Evolutionary conservation across 2,113 vertebrate genomes (phyloP), one percentile per base, ranked within the genome.

Genomic region (Cololabis saira): DNA sequence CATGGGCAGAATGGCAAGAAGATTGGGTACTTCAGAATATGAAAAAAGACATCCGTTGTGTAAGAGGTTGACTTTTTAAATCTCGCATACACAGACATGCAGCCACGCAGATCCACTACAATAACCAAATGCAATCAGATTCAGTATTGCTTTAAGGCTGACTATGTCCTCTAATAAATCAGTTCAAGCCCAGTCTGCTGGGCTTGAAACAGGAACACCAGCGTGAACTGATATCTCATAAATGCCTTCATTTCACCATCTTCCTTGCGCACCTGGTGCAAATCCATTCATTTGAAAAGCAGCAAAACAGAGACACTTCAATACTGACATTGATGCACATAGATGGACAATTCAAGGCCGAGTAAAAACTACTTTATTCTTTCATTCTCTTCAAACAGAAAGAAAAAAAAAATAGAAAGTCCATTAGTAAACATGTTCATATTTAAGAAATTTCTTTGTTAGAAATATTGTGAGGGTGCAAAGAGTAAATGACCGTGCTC

Each of bases 321-420:
- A 48, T 48, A 40, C 24, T 33, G 51, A 70, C 12, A 10, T 27
- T 16, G 43, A 45, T 5, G 15, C 71, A 54, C 54, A 74, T 58
- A 78, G 24, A 71, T 12, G 37, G 47, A 58, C 40, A 55, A 18
- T 19, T 61, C 4, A 12, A 45, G 62, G 2, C 57, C n/a, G 72
- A 90, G 83, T 92, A 92, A 90, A 91, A 92, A 92, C 90, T 92
- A 92, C 89, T 92, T 92, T 92, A 92, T 91, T 92, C 87, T 87
- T 87, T 88, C 82, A 90, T 91, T 90, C 85, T 86, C 82, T 82
- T 87, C 76, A 81, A 89, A 91, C 87, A 85, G 74, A 90, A 40
- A 22, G 22, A 48, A 30, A 33, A 53, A 17, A 43, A 86, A 85
- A 81, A 80, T 88, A 82, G 85, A 92, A 92, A 92, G 81, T 88